Evolutionary conservation across 2,113 vertebrate species (phyloP).

Genomic region (Leucopternis melanops): DNA sequence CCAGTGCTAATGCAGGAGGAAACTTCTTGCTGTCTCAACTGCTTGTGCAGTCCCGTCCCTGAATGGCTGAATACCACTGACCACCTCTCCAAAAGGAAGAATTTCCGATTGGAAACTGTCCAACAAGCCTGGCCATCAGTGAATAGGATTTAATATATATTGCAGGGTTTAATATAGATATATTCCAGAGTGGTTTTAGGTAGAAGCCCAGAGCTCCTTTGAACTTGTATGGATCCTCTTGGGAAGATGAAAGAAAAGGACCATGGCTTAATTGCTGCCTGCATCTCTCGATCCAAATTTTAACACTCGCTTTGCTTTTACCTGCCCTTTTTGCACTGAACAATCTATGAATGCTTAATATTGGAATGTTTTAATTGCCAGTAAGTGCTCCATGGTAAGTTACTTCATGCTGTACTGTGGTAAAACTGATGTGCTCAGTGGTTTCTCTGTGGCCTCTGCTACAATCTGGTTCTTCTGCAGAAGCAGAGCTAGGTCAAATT

Average conservation of each 20-base stretch:
- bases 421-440: not conserved
- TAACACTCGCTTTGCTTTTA: not conserved
- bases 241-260: not conserved
- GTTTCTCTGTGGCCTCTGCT: conserved; percentile 1
- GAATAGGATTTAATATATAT: not conserved
- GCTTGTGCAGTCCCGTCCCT: not conserved
- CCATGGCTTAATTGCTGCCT: not conserved
- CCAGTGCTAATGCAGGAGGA: not conserved
- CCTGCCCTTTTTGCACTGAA: not conserved
- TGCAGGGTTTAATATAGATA: not conserved
- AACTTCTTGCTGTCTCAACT: not conserved
- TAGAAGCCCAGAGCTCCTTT: not conserved
- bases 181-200: not conserved
- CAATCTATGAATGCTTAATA: not conserved
- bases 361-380: not conserved
- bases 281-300: not conserved
- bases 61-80: not conserved
- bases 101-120: not conserved
- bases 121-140: not conserved
- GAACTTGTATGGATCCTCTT: not conserved
- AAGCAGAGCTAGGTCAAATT: not conserved
- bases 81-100: not conserved
- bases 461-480: not conserved
- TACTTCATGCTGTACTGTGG: not conserved
- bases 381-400: not conserved